Base-by-base conservation (phyloP, 1,140 invertebrate species). In the Drosophila mayri region DNA sequence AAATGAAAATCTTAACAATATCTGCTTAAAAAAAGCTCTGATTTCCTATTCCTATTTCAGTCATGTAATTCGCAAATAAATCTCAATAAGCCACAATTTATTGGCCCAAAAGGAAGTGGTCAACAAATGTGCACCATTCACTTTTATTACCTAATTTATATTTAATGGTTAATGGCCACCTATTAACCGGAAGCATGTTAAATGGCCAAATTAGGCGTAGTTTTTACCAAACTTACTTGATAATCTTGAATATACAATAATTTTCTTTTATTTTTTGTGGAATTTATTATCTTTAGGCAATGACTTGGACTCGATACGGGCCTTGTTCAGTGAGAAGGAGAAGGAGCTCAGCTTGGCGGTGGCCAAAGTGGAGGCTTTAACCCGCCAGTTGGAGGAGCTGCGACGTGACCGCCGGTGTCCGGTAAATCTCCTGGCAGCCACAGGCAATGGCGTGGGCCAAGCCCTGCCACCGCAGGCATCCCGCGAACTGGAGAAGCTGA, bases 241-340 rank as follows among this genome's bases (percentile, higher is more conserved):
- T 54, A 16, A 54, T 54, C 50, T 54, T n/a, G 14, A 3, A 22
- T 14, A 9, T 12, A 35, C 2, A 18, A 22, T 6, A 38, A 7
- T 54, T 20, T 16, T 0, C 1, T 10, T 16, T 32, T 8, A 30
- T 30, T 30, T 30, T 30, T 8, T 30, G 28, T 8, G 28, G 28
- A 30, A 30, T 30, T 30, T 30, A 1, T 40, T 54, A 12, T 16
- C 4, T 40, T 2, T n/a, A 98, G 97, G 96, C 86, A 97, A 97
- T 87, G 98, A 99, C 94, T 94, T 99, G 93, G 98, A 99, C 93
- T 98, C 97, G 63, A 98, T 99, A 86, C 96, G 98, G 64, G 97
- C 97, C 22, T 94, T 99, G 52, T 99, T 99, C 95, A 98, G 98
- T 94, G 98, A 99, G 92, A 99, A 99, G 93, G 98, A 99, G 92